These are phyloP conservation scores for Drosophila trapezifrons DNA, from an alignment of 1,140 invertebrate genomes.

Conservation along the genomic window DNA sequence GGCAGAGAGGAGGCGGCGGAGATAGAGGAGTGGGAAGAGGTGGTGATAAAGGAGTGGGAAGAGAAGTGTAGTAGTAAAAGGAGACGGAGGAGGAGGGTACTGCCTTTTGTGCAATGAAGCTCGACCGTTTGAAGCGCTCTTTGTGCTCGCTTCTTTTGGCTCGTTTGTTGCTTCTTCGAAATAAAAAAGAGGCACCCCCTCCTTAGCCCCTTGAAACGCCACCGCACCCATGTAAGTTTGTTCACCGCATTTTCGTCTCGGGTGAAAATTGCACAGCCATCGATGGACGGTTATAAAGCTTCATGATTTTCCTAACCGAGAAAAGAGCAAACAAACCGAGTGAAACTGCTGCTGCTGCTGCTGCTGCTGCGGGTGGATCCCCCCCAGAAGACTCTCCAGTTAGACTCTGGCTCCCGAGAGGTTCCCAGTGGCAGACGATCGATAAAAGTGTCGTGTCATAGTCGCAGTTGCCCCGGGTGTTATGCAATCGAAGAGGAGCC, in stretches of 20 bases:
- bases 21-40: neutral
- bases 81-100: conserved; percentile 18
- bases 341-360: conserved; percentile 14
- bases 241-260: conserved; percentile 15
- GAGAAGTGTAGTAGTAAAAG: neutral
- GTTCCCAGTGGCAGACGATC: conserved; percentile 18
- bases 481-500: conserved; percentile 20
- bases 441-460: conserved; percentile 44
- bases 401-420: neutral
- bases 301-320: conserved; percentile 22
- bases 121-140: conserved; percentile 38
- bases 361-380: conserved; percentile 16
- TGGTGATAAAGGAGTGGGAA: neutral
- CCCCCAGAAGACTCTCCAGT: neutral
- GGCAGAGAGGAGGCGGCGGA: neutral
- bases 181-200: neutral
- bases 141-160: conserved; percentile 15
- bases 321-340: conserved; percentile 1
- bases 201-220: neutral
- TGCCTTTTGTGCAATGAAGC: conserved; percentile 77
- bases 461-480: conserved; percentile 6
- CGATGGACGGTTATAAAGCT: conserved; percentile 43
- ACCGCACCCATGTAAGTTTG: conserved; percentile 20
- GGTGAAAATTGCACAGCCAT: conserved; percentile 42
- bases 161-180: conserved; percentile 31